Conservation (phyloP, 2,113 vertebrate genomes). For the rat (Rattus norvegicus) region DNA sequence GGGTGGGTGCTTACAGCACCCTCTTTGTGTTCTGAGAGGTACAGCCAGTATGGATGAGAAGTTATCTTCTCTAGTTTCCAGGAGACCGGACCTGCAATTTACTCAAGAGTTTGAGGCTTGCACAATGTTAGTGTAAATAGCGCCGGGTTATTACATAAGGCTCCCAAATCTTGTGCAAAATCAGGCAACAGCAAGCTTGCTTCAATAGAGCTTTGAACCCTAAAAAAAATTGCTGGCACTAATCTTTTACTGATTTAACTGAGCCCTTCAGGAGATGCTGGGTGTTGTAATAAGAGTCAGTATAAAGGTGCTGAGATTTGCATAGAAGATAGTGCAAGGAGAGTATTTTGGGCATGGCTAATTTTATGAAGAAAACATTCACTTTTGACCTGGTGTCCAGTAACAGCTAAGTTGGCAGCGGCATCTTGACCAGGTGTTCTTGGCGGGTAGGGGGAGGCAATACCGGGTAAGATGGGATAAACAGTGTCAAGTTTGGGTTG, state of each 20-base stretch:
- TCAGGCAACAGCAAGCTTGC: slow-evolving; percentile 36
- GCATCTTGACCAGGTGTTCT: slow-evolving; percentile 71
- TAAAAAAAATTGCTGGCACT: slow-evolving; percentile 28
- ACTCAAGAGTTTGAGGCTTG: slow-evolving; percentile 74
- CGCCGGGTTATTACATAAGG: slow-evolving; percentile 69
- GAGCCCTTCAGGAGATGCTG: slow-evolving; percentile 16
- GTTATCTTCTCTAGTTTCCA: slow-evolving; percentile 56
- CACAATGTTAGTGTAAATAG: slow-evolving; percentile 73
- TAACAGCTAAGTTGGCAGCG: slow-evolving; percentile 58
- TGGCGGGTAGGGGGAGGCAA: background rate
- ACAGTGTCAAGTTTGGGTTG: background rate
- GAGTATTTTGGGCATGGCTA: slow-evolving; percentile 65
- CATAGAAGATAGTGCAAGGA: slow-evolving; percentile 65
- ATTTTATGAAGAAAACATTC: slow-evolving; percentile 78
- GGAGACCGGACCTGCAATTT: slow-evolving; percentile 68
- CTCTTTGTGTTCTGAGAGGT: slow-evolving; percentile 7
- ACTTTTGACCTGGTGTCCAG: slow-evolving; percentile 72
- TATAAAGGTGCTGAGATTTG: slow-evolving; percentile 69
- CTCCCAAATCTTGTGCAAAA: slow-evolving; percentile 78
- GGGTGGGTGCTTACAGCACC: background rate
- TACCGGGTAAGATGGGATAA: background rate
- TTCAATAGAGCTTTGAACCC: slow-evolving; percentile 28
- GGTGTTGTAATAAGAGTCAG: slow-evolving; percentile 46
- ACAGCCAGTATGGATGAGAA: slow-evolving; percentile 34
- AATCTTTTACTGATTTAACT: slow-evolving; percentile 51